Conservation (phyloP, 2,888 invertebrate genomes). For the Pasiphila rectangulata region DNA sequence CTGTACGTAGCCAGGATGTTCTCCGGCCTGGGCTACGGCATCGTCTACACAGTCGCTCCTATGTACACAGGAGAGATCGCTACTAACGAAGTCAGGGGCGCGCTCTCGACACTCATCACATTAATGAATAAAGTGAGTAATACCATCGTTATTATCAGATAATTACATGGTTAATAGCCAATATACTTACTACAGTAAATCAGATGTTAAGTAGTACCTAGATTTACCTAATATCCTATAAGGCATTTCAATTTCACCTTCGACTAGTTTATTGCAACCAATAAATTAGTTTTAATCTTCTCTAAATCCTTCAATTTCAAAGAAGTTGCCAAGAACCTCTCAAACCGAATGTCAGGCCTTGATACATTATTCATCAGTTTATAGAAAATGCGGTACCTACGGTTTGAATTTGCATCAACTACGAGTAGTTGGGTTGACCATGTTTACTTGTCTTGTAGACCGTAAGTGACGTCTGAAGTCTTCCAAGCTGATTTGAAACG, state of each 20-base stretch:
- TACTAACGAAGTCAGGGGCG: conserved; percentile 81
- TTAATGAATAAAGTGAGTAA: conserved; percentile 77
- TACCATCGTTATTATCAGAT: background rate
- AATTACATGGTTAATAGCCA: conserved; percentile 17
- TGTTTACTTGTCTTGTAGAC: background rate
- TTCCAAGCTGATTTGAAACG: conserved; percentile 13
- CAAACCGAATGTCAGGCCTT: conserved; percentile 4
- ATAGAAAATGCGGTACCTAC: background rate
- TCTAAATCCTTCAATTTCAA: conserved; percentile 7
- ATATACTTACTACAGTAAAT: conserved; percentile 11
- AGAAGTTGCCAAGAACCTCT: conserved; percentile 4
- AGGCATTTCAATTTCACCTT: background rate
- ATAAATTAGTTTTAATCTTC: conserved; percentile 3
- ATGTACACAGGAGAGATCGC: conserved; percentile 84
- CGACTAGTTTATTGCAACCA: background rate
- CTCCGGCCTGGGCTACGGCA: conserved; percentile 83
- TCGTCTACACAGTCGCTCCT: conserved; percentile 82
- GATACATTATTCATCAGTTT: conserved; percentile 9
- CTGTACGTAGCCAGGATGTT: conserved; percentile 83
- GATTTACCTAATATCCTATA: background rate
- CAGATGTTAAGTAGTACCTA: background rate
- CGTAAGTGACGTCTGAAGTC: background rate
- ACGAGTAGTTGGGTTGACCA: too few relatives aligned
- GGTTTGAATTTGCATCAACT: too few relatives aligned
- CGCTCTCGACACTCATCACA: conserved; percentile 83